Evolutionary conservation across 2,797 vertebrate genomes (phyloP).

Genomic region (Melanotaenia parkinsoni): DNA sequence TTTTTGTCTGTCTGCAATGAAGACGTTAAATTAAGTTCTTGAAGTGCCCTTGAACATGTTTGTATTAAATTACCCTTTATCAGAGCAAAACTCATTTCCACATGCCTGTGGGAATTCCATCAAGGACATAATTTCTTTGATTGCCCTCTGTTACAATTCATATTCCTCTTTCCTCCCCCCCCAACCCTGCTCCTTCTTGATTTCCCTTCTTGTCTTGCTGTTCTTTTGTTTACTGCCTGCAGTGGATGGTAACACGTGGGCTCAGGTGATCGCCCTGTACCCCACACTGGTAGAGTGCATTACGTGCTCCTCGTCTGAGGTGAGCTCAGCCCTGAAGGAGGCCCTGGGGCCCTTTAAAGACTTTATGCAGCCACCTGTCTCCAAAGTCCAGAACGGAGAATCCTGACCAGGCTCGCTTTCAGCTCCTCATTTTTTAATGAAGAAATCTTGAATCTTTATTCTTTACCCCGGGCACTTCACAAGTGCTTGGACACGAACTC

Average conservation of each 20-base stretch:
- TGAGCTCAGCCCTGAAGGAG: slow-evolving; percentile 96
- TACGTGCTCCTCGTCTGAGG: slow-evolving; percentile 95
- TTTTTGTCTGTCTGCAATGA: slow-evolving; percentile 12
- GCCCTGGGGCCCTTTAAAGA: slow-evolving; percentile 98
- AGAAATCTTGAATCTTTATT: slow-evolving; percentile 83
- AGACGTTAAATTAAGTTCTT: slow-evolving; percentile 56
- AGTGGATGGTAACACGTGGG: slow-evolving; percentile 98
- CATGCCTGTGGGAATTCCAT: slow-evolving; percentile 51
- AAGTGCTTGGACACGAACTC: slow-evolving; percentile 63
- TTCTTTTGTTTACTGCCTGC: slow-evolving; percentile 40
- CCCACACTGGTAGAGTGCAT: slow-evolving; percentile 98
- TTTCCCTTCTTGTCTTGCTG: neutral
- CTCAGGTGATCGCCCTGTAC: slow-evolving; percentile 97
- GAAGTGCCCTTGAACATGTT: slow-evolving; percentile 64
- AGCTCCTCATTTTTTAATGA: slow-evolving; percentile 69
- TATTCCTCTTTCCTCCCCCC: slow-evolving; percentile 19
- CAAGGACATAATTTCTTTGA: slow-evolving; percentile 59
- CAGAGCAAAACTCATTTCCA: slow-evolving; percentile 52
- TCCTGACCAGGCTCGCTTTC: slow-evolving; percentile 85
- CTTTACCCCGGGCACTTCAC: slow-evolving; percentile 69
- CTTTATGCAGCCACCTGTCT: slow-evolving; percentile 97
- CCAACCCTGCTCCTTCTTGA: slow-evolving; percentile 6
- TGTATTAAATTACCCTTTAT: slow-evolving; percentile 32
- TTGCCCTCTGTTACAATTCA: slow-evolving; percentile 53
- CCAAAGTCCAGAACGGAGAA: slow-evolving; percentile 97